Base-by-base conservation (phyloP, 2,113 vertebrate species). In the Promerops cafer region DNA sequence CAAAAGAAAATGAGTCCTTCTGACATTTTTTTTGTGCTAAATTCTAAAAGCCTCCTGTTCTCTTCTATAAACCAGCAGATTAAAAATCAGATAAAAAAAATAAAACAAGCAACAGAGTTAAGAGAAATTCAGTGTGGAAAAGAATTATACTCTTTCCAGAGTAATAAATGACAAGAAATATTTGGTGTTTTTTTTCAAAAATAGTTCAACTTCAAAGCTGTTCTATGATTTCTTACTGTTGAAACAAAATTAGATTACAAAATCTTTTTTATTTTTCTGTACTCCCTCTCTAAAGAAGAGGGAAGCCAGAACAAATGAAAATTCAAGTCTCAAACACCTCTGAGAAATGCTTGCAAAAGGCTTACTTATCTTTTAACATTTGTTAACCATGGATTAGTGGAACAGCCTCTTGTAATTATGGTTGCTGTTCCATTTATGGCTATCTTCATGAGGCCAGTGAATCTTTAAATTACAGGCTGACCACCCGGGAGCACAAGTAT, bases 381-480 rank as follows among this genome's bases (percentile, higher is more conserved):
- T 97, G 97, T 97, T 97, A 98, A 95, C 96, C 87, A 56, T 77
- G 94, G 97, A 98, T 98, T 98, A 98, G 96, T 72, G 60, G 84
- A 97, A 95, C 94, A 96, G 96, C 83, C 91, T 97, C 97, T 98
- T 97, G 96, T 98, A 98, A 98, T 98, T 98, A 98, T 92, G 76
- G 95, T 87, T 93, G 94, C 96, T 97, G 93, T 97, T 97, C 96
- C 83, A 93, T 98, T 98, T 98, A 97, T 76, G 97, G 96, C 97
- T 97, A 98, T 98, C 97, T 98, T 97, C 57, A 75, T 88, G 95
- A 98, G 94, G 92, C 97, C 97, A 96, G 97, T 95, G 95, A 97
- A 98, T 98, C 97, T 98, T 97, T 96, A 98, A 98, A 98, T 98
- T 98, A 97, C 94, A 95, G 97, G 94, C 97, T 98, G 98, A 97